phyloP scores from a whole-genome alignment of 2,797 vertebrate species.

The Tenualosa thibaudeaui region DNA sequence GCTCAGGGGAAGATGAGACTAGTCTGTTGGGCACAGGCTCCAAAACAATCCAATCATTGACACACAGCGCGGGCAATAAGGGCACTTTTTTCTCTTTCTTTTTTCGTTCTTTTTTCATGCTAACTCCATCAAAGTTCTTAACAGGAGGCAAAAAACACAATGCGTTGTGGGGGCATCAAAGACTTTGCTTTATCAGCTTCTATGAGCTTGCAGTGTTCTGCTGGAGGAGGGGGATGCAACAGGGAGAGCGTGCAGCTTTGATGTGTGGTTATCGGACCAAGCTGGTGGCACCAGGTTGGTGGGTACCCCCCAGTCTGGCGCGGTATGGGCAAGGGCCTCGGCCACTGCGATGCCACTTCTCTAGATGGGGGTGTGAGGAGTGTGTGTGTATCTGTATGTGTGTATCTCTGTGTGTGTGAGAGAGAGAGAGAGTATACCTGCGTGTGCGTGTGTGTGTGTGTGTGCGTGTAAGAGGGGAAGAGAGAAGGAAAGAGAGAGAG shows the following conservation, averaged over 20 bases:
- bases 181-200: conserved; percentile 68
- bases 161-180: conserved; percentile 70
- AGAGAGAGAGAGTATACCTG: background rate
- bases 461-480: background rate
- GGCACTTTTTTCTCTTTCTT: conserved; percentile 65
- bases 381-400: background rate
- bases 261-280: conserved; percentile 66
- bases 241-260: conserved; percentile 58
- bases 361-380: background rate
- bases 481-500: background rate
- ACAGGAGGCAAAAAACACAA: conserved; percentile 57
- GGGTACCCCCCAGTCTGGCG: conserved; percentile 23
- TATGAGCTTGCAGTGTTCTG: conserved; percentile 55
- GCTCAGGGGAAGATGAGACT: conserved; percentile 68
- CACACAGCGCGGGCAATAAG: conserved; percentile 75
- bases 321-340: background rate
- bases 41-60: conserved; percentile 77
- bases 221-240: conserved; percentile 29
- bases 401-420: background rate
- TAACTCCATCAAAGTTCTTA: conserved; percentile 74
- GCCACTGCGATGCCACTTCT: background rate
- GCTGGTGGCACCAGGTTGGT: conserved; percentile 34
- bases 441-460: background rate
- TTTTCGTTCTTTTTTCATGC: conserved; percentile 62
- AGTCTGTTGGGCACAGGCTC: conserved; percentile 66